Base-by-base conservation (phyloP, 2,113 vertebrate species). In the Toxotes jaculatrix region DNA sequence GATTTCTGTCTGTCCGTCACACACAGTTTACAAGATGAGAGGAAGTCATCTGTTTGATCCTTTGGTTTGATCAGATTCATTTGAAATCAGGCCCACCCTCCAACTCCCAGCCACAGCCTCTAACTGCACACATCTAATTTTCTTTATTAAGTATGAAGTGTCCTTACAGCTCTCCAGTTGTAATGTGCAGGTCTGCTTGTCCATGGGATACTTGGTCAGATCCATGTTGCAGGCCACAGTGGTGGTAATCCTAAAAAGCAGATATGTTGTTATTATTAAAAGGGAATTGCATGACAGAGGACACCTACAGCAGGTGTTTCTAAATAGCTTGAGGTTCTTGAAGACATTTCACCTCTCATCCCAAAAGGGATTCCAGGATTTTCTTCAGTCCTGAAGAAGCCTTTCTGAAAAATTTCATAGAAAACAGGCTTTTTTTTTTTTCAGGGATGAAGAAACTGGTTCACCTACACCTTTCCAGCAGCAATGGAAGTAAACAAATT, bases 121-220 rank as follows among this genome's bases (percentile, higher is more conserved):
- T 42, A 83, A 83, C 70, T 85, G n/a, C 59, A 56, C 45, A 42
- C 5, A 19, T 68, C 12, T 27, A 14, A 32, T 73, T 63, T 31
- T 72, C 68, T 76, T 60, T 69, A 71, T 71, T 19, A 53, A 68
- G 27, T 42, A 19, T 14, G 67, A 82, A 79, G 68, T 16, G 57
- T 38, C 64, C 96, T 97, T 95, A 97, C 97, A 98, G 95, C 97
- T 98, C 94, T 98, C 97, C 80, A 98, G 96, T 94, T 98, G 97
- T 56, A 98, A 91, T 14, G 95, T 97, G 91, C 97, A 98, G 0
- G 93, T 97, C 95, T 98, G 97, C 80, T 97, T 97, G 93, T 97
- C 97, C 97, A 97, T 97, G 1, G 97, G 97, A 61, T 97, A 98
- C 89, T 98, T 98, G 57, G 96, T 97, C 85, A 98, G 93, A 80